Percentiles rank a stretch among this genome's conserved stretches.
Conservation (phyloP, 2,113 vertebrate genomes). For the Heterocephalus glaber region DNA sequence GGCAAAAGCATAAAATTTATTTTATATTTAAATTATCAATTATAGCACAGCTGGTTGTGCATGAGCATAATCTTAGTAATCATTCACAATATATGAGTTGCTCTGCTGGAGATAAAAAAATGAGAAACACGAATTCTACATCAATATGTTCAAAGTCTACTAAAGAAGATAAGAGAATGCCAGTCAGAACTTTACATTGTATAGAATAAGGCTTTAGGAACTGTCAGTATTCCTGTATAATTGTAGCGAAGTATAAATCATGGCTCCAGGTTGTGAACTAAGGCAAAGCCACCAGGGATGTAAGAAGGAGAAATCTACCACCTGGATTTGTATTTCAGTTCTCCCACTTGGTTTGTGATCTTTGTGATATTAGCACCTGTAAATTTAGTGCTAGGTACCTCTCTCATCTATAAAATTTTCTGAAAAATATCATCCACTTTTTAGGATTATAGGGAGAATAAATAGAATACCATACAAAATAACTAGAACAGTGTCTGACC, state of each 20-base stretch:
- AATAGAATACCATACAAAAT: background rate
- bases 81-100: background rate
- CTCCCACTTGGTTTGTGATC: background rate
- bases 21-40: background rate
- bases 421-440: background rate
- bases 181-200: background rate
- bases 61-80: background rate
- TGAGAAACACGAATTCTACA: background rate
- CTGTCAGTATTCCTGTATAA: background rate
- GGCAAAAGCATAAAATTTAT: background rate
- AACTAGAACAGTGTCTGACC: background rate
- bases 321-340: background rate
- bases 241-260: background rate
- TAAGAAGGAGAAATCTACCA: background rate
- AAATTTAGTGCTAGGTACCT: background rate
- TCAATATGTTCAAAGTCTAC: background rate
- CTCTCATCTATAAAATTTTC: background rate
- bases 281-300: background rate
- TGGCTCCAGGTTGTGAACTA: background rate
- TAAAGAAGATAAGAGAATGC: background rate
- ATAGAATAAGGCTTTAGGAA: background rate
- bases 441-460: background rate
- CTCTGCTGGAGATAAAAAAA: background rate
- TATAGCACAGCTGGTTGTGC: background rate
- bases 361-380: background rate